Base-by-base conservation (phyloP, 2,797 vertebrate species). In the Sebastes reedi region DNA sequence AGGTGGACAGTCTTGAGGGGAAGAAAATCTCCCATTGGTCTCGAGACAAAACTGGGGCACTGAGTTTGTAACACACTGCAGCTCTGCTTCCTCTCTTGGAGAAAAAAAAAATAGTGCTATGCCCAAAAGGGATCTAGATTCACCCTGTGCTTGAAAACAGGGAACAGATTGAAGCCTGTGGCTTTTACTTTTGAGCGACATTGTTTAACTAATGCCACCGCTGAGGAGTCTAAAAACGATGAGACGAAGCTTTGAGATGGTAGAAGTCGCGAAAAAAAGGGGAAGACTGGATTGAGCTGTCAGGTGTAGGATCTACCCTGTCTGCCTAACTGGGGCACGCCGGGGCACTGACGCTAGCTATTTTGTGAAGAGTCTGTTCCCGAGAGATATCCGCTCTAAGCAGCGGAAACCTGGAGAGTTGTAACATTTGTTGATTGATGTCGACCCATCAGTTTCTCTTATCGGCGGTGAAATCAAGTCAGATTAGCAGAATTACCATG, bases 1-100 rank as follows among this genome's bases (percentile, higher is more conserved):
- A 92, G 81, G 73, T 79, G 86, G 90, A 84, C 89, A 66, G 77
- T 91, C 93, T 91, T 85, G 81, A 80, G 91, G 91, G 90, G 84
- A 67, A 67, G 79, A 82, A 82, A 86, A 87, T 85, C 86, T 89
- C 87, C 83, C 77, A 75, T 83, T 76, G 85, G 88, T 88, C 78
- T 91, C 62, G 3, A 91, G 85, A 88, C 83, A 82, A 92, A 94
- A 93, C 88, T 93, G 88, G 93, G 91, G 84, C 94, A 92, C 30
- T 1, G 62, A 87, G 82, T 87, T 75, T 90, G 80, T 60, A 83
- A 72, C 80, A 72, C 65, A 72, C 65, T 66, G 67, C 79, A 77
- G 70, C 77, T 80, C 80, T 61, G 74, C 80, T 86, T 87, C 79
- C 71, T 78, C 74, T 52, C 59, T 60, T 56, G 18, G 68, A 80